Base-by-base conservation (phyloP, 1,140 invertebrate species). In the Thalassaphorura encarpata region DNA sequence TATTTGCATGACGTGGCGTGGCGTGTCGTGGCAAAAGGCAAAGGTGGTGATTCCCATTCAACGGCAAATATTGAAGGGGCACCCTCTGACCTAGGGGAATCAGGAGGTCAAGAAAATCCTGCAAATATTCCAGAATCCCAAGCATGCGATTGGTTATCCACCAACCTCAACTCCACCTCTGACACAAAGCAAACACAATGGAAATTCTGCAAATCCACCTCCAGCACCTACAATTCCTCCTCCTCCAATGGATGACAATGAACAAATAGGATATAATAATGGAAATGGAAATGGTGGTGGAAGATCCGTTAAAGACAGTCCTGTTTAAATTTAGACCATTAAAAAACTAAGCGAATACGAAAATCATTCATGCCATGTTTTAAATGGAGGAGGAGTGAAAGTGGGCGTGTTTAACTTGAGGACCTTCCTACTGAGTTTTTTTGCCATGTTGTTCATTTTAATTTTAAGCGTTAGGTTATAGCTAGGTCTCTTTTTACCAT, bases 261-360 rank as follows among this genome's bases (percentile, higher is more conserved):
- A 24, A 6, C 27, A 48, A 48, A 49, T 50, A 13, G 36, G 29
- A 24, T 61, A 57, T 31, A 29, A 41, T 23, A 58, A 58, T 55
- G 56, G 55, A 52, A 54, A 58, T 27, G 62, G 62, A 50, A n/a
- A n/a, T n/a, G n/a, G n/a, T n/a, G n/a, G n/a, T n/a, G 6, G 18
- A 27, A 59, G 63, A 57, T 49, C 57, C 11, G 60, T 62, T 33
- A 65, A 65, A 57, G 60, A 65, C 43, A 62, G 60, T 57, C 63
- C 63, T 40, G 63, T 65, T 45, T 65, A 62, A 61, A 52, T 28
- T 24, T 39, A 16, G 21, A 4, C 6, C 6, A 11, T 19, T 43
- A 6, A 13, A 43, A 43, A 5, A n/a, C 41, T 13, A n/a, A n/a
- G n/a, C n/a, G n/a, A n/a, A n/a, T n/a, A n/a, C n/a, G n/a, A n/a